Evolutionary conservation across 2,113 vertebrate genomes (phyloP).

Genomic region (Eleginops maclovinus): DNA sequence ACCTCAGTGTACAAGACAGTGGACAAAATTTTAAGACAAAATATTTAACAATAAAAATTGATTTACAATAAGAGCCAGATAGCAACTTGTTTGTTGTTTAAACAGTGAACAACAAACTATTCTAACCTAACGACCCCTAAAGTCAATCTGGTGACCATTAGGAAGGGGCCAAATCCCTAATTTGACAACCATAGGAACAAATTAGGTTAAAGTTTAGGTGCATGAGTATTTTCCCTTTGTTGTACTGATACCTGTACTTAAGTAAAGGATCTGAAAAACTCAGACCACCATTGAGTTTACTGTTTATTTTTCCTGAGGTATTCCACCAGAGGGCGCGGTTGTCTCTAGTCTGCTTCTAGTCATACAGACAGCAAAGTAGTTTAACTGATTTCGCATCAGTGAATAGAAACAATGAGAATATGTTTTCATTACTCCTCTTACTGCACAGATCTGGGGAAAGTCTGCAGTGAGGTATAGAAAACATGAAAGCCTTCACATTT

Average conservation of each 20-base stretch:
- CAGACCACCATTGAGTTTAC: background rate
- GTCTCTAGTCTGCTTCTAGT: background rate
- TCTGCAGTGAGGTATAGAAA: conserved; percentile 37
- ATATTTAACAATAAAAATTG: background rate
- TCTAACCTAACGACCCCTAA: too few species aligned
- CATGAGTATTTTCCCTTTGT: background rate
- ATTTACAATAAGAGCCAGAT: background rate
- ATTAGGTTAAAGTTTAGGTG: too few species aligned
- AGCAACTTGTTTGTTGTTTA: background rate
- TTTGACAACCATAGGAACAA: too few species aligned
- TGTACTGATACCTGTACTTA: background rate
- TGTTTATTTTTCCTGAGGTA: too few species aligned
- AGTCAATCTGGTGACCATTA: too few species aligned
- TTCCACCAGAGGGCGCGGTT: background rate
- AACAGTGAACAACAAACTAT: too few species aligned
- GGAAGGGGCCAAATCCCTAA: too few species aligned
- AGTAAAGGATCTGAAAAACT: background rate
- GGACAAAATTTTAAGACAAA: background rate
- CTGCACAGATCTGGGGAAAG: conserved; percentile 38
- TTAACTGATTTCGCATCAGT: conserved; percentile 7
- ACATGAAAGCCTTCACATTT: conserved; percentile 50
- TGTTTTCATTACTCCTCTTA: conserved; percentile 45
- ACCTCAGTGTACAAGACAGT: background rate
- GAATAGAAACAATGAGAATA: conserved; percentile 8
- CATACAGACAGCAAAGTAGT: background rate